Conservation (phyloP, 2,888 invertebrate genomes). For the Apamea anceps region DNA sequence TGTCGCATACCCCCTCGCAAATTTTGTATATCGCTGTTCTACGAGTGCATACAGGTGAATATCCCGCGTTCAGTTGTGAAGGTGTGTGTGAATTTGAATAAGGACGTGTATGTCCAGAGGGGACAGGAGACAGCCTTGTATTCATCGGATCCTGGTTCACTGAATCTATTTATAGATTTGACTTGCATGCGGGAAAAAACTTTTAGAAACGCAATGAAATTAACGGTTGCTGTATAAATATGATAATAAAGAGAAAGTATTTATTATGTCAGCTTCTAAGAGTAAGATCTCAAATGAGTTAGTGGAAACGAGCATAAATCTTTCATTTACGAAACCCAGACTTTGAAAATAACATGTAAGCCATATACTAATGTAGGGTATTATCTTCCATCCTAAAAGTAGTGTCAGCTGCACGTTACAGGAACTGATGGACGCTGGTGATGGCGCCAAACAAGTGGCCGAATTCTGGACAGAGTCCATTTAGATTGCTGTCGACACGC, state of each 20-base stretch:
- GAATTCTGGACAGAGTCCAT: too few relatives aligned
- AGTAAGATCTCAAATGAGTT: neutral
- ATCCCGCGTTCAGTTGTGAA: neutral
- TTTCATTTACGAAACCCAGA: neutral
- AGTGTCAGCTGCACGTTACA: too few relatives aligned
- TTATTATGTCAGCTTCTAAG: neutral
- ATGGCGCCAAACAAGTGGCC: too few relatives aligned
- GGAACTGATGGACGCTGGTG: too few relatives aligned
- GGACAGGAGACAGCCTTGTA: neutral
- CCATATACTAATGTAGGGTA: too few relatives aligned
- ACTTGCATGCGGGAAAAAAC: too few relatives aligned
- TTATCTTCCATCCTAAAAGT: too few relatives aligned
- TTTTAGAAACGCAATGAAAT: neutral
- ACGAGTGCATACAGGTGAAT: neutral
- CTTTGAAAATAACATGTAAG: neutral
- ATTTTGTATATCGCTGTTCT: neutral
- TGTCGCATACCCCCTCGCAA: neutral
- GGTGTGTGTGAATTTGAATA: neutral
- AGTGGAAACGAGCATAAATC: too few relatives aligned
- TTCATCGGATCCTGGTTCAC: constrained; percentile 7
- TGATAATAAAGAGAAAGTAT: neutral
- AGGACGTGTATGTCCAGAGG: neutral
- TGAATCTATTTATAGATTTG: constrained; percentile 1
- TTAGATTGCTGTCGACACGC: too few relatives aligned
- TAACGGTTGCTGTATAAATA: neutral